Evolutionary conservation across 2,113 vertebrate species (phyloP).

Genomic region (Fregata magnificens): DNA sequence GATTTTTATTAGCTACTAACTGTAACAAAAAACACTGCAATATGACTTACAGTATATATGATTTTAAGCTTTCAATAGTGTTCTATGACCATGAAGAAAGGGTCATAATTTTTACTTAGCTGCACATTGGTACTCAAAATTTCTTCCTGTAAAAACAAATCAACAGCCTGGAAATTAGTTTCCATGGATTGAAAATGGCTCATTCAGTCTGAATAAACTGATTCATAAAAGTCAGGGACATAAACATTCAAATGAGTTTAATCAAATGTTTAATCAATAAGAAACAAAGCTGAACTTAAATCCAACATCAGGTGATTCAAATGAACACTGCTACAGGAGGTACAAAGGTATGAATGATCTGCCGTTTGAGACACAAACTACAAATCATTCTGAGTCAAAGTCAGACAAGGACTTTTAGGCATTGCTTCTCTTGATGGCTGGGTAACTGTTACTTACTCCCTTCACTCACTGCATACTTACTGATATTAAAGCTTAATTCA

Average conservation of each 20-base stretch:
- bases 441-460: neutral
- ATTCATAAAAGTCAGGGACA: neutral
- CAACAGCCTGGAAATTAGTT: neutral
- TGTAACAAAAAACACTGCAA: constrained; percentile 11
- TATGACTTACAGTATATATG: neutral
- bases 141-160: neutral
- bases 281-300: neutral
- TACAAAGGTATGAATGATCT: neutral
- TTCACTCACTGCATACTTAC: neutral
- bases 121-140: neutral
- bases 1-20: constrained; percentile 39
- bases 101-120: neutral
- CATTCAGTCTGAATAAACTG: neutral
- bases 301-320: neutral
- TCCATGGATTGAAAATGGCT: neutral
- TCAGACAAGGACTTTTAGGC: neutral
- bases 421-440: neutral
- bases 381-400: neutral
- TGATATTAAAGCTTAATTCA: neutral
- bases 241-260: neutral
- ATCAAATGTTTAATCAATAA: neutral
- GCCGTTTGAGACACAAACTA: neutral
- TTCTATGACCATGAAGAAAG: neutral
- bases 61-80: neutral
- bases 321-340: neutral